phyloP scores from a whole-genome alignment of 1,140 invertebrate genomes.

The Danaus melanippus region DNA sequence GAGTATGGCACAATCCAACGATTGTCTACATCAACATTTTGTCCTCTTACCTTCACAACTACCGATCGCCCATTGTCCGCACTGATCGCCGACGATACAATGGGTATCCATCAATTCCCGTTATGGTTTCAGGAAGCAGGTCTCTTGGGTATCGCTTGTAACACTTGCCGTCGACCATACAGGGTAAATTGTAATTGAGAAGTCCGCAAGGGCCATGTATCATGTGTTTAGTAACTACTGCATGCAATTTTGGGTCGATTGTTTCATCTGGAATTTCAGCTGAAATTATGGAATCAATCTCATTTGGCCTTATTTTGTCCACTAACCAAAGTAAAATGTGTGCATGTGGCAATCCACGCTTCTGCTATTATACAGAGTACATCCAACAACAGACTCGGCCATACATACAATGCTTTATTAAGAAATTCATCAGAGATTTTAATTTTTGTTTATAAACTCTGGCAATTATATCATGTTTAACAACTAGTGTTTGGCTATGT shows the following conservation, averaged over 20 bases:
- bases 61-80: conserved; percentile 43
- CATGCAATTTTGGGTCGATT: conserved; percentile 49
- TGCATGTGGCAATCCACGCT: too few relatives aligned
- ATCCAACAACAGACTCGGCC: conserved; percentile 43
- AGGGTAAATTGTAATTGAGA: conserved; percentile 30
- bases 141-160: conserved; percentile 20
- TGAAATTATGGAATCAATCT: conserved; percentile 64
- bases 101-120: conserved; percentile 29
- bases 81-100: conserved; percentile 26
- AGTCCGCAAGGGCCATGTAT: conserved; percentile 56
- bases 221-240: conserved; percentile 61
- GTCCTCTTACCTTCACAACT: conserved; percentile 22
- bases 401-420: conserved; percentile 47
- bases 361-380: too few relatives aligned
- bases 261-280: conserved; percentile 69
- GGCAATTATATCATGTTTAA: conserved; percentile 47
- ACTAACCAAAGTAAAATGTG: conserved; percentile 45
- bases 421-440: conserved; percentile 58
- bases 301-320: conserved; percentile 40
- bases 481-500: conserved; percentile 34
- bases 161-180: conserved; percentile 26
- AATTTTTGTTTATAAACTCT: conserved; percentile 70
- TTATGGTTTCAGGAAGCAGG: conserved; percentile 17
- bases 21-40: conserved; percentile 52
- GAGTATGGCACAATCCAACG: conserved; percentile 32